Base-by-base conservation (phyloP, 2,888 invertebrate species). In the Aplocera efformata region DNA sequence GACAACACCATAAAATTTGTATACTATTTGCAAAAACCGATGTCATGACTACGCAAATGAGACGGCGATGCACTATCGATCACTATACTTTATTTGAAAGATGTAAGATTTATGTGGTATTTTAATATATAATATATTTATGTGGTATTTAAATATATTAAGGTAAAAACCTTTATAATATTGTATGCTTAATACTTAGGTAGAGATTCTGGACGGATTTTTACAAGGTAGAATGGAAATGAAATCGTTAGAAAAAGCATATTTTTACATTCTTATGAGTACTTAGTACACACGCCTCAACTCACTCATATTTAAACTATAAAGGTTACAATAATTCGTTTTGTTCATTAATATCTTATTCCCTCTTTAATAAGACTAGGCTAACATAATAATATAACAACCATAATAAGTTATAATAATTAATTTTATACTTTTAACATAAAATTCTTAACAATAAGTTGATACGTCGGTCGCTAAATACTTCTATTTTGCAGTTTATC, bases 311-410 rank as follows among this genome's bases (percentile, higher is more conserved):
- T 27, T 6, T 34, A 32, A 17, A 36, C n/a, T 32, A 46, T 7
- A 33, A 29, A 33, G 38, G 38, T 44, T 48, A 50, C 26, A 50
- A 37, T 50, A 50, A 53, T 58, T 60, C 52, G 57, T 58, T 56
- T 61, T 60, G 56, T 60, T 58, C 56, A 46, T 47, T 48, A 51
- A 35, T 56, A 54, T 53, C 47, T 39, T 49, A 45, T 47, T 49
- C 32, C 42, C 50, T 57, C 36, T 40, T 58, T 48, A 53, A 48
- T 54, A 58, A 63, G 71, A 72, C 69, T 72, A 69, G 68, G 56
- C 69, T 66, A 63, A 58, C 50, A 54, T 55, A 58, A 58, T 53
- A 54, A 50, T 56, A 59, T 53, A 60, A 63, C 56, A 60, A 62
- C 56, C 57, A 50, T 50, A 58, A 57, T 58, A 54, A 60, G 55